Percentiles rank a stretch among this genome's conserved stretches.
Evolutionary conservation across 2,797 vertebrate genomes (phyloP).

Genomic region (Lepilemur ruficaudatus): DNA sequence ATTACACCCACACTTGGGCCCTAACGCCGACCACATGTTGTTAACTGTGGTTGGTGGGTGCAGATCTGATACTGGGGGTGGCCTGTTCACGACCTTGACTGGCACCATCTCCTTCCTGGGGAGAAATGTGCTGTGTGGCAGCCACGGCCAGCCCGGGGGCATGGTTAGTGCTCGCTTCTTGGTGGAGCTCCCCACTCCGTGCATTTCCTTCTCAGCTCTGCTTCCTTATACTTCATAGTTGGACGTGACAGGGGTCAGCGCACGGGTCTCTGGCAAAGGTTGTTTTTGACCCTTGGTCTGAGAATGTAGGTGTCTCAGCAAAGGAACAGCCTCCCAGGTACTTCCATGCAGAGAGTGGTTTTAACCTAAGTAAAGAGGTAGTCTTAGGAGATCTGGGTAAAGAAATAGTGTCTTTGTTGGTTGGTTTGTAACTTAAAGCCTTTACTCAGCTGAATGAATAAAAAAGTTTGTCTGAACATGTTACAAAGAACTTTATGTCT

Average conservation of each 20-base stretch:
- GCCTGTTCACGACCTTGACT: not conserved
- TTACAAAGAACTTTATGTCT: not conserved
- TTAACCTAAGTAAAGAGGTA: not conserved
- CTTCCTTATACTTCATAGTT: not conserved
- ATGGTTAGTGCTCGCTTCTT: not conserved
- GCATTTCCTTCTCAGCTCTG: not conserved
- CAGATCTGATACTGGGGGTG: not conserved
- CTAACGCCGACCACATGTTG: accelerated
- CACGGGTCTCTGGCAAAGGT: not conserved
- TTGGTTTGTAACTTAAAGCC: not conserved
- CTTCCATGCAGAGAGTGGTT: not conserved
- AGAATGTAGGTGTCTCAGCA: not conserved
- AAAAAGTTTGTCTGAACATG: not conserved
- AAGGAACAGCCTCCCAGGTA: not conserved
- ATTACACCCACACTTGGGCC: not conserved
- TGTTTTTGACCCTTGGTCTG: not conserved
- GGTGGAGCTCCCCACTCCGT: not conserved
- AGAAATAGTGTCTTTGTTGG: not conserved
- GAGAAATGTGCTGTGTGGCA: not conserved
- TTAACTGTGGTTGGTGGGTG: not conserved
- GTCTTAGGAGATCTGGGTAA: not conserved
- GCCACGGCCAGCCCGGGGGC: not conserved
- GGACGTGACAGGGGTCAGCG: not conserved
- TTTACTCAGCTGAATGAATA: not conserved
- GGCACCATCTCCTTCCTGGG: no score